A percentile compares a stretch with the other conserved stretches of the same genome.
phyloP scores from a whole-genome alignment of 2,797 vertebrate genomes.

The Rhynchotus rufescens region DNA sequence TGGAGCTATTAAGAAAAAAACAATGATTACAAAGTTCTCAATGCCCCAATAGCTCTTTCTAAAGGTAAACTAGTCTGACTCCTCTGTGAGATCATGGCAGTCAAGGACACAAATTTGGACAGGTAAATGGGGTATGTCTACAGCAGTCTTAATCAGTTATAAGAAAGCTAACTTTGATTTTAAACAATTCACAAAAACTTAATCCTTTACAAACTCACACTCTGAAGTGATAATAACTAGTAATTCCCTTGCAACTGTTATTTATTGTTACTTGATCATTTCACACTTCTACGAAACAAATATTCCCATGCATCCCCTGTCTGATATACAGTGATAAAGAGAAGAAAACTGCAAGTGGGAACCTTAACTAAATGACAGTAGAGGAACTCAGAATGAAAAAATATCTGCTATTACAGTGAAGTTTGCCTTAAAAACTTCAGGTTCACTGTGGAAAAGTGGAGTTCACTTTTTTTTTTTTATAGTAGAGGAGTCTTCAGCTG shows the following conservation, averaged over 20 bases:
- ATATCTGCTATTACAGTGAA: conserved; percentile 19
- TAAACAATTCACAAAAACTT: neutral
- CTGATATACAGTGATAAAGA: conserved; percentile 10
- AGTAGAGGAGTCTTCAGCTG: neutral
- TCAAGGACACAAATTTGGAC: accelerated
- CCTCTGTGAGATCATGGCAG: neutral
- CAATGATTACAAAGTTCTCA: neutral
- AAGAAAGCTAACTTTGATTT: neutral
- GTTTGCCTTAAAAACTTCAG: neutral
- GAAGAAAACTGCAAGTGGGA: conserved; percentile 15
- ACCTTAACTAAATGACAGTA: conserved; percentile 34
- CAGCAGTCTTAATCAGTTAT: neutral
- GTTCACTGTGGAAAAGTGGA: too few relatives aligned
- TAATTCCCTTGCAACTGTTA: conserved; percentile 2
- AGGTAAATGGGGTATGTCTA: neutral
- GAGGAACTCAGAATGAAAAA: conserved; percentile 49
- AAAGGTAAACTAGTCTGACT: neutral
- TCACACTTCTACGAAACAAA: neutral
- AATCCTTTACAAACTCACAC: neutral
- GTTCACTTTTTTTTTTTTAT: too few relatives aligned
- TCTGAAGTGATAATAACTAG: neutral
- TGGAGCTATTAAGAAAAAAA: neutral
- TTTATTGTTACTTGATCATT: neutral
- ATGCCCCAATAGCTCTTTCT: neutral
- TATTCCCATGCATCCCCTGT: neutral